These are phyloP conservation scores for Coccyzus lansbergi DNA, from an alignment of 2,797 vertebrate genomes.

Conservation along the genomic window DNA sequence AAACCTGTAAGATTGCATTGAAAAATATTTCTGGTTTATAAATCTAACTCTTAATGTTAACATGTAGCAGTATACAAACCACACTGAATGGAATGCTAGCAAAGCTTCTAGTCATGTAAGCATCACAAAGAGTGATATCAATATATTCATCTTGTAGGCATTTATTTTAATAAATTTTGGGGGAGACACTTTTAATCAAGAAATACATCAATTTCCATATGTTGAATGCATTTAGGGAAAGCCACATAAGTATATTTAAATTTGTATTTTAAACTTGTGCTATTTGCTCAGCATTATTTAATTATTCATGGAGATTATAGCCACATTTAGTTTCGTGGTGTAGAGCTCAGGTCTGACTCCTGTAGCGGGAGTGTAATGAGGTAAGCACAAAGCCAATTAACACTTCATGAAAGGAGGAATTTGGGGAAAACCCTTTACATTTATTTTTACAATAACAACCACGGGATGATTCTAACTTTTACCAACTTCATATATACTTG, in stretches of 20 bases:
- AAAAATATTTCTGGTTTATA: neutral
- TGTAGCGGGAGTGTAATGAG: neutral
- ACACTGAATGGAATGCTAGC: neutral
- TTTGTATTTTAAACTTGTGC: neutral
- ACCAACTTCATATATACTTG: neutral
- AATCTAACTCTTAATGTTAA: neutral
- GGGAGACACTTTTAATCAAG: neutral
- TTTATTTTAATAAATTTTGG: accelerated
- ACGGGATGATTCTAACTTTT: neutral
- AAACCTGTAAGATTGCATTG: accelerated
- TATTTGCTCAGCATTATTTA: neutral
- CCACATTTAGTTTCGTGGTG: neutral
- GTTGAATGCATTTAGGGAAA: neutral
- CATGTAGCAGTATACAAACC: neutral
- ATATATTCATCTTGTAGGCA: neutral
- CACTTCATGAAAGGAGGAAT: neutral
- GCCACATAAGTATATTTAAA: neutral
- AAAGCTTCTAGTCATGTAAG: neutral
- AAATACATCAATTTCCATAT: neutral
- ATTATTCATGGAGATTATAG: neutral
- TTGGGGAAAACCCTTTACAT: neutral
- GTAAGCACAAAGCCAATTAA: neutral
- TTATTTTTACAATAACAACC: neutral
- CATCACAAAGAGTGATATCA: neutral
- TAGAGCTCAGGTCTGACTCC: neutral